These are phyloP conservation scores for Lampris incognitus DNA, from an alignment of 2,113 vertebrate species.

Conservation along the genomic window DNA sequence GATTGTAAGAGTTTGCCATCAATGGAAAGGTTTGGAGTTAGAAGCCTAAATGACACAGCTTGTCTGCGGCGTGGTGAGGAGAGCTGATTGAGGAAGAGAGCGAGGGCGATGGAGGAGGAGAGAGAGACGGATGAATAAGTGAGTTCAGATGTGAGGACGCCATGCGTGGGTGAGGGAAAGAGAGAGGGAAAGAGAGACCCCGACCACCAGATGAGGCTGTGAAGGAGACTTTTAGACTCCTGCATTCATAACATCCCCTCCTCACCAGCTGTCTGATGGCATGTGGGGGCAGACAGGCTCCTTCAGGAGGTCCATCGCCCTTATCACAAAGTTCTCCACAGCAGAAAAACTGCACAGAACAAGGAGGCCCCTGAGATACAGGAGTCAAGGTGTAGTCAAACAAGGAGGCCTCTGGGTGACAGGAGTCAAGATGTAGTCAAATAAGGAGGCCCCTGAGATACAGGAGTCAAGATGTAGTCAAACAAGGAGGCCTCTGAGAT, in stretches of 20 bases:
- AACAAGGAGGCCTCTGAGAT: background rate
- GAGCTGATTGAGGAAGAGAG: conserved; percentile 30
- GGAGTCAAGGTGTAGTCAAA: background rate
- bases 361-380: background rate
- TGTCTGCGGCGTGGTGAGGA: background rate
- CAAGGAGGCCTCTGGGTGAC: background rate
- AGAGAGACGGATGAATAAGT: conserved; percentile 46
- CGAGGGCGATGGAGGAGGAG: background rate
- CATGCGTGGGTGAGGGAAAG: conserved; percentile 45
- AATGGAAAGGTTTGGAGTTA: conserved; percentile 12
- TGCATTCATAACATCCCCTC: background rate
- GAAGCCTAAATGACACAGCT: too few species aligned
- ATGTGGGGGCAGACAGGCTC: conserved; percentile 17
- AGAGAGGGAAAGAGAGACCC: conserved; percentile 42
- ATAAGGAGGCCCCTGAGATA: background rate
- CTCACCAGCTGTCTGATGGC: conserved; percentile 42
- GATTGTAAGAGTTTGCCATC: background rate
- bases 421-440: conserved; percentile 9
- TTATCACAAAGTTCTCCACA: conserved; percentile 47
- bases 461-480: background rate
- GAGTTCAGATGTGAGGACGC: conserved; percentile 37
- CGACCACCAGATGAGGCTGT: conserved; percentile 32
- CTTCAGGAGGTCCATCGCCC: conserved; percentile 31
- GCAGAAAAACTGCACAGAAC: conserved; percentile 34
- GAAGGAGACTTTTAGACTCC: conserved; percentile 45